Base-by-base conservation (phyloP, 2,797 vertebrate species). In the Pelochelys cantorii region DNA sequence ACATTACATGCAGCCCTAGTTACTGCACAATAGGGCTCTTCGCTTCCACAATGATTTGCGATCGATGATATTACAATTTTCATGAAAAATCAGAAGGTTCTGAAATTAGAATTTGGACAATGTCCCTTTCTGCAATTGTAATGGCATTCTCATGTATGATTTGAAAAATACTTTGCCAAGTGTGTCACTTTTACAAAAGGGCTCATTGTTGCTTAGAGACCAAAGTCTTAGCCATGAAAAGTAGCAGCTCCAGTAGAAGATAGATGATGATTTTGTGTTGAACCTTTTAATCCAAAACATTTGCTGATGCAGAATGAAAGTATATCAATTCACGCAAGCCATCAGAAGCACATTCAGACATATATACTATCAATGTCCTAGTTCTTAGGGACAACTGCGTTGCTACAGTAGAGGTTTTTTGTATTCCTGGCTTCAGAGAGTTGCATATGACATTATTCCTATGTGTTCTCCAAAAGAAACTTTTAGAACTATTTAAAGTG, bases 31-130 rank as follows among this genome's bases (percentile, higher is more conserved):
- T 71, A 79, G 68, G 62, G 1, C 15, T 55, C 87, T 92, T 59
- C 92, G 65, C 81, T 85, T 89, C 90, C 65, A 81, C 86, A 90
- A 81, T 42, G 85, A 54, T 57, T 57, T 82, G 52, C 86, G 90
- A 96, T 95, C 86, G 81, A 55, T 52, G 37, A 7, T 31, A 86
- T 75, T 79, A 52, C 52, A 68, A 84, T 87, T 90, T 90, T 86
- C 62, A 60, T 90, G 86, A 57, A 82, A 85, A 88, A 90, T 55
- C 81, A 86, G 81, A 90, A 90, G 34, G 42, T 42, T 82, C n/a
- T 59, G 37, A 86, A 91, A 90, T 92, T 91, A 83, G 65, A 85
- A 81, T 77, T 92, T 86, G 84, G 77, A 82, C 37, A 59, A 4
- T 82, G 54, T 57, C 74, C 56, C 71, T 25, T 81, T 88, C 84